Base-by-base conservation (phyloP, 2,113 vertebrate genomes). In the Thalassarche chlororhynchos region DNA sequence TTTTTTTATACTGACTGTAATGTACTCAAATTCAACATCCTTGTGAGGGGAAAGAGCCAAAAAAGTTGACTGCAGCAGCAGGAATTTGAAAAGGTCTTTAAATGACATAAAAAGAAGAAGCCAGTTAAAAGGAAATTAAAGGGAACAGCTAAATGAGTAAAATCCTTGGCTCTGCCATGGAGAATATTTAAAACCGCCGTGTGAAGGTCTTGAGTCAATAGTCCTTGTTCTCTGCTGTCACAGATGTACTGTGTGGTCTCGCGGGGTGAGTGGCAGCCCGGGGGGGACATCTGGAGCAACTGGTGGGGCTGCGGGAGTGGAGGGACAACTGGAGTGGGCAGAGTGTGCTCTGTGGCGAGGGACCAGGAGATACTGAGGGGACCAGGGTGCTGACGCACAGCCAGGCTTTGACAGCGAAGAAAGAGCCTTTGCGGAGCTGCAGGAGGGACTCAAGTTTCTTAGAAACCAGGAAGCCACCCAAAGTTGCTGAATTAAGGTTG, bases 341-440 rank as follows among this genome's bases (percentile, higher is more conserved):
- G 42, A 24, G 20, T 2, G 21, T 32, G 66, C 26, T 58, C 26
- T 0, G 0, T 13, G 57, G 36, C 3, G 7, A n/a, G 36, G 57
- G 51, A 38, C 25, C 42, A 11, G 60, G 60, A 52, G 36, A 6
- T 34, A 1, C 20, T 0, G 6, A 15, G 61, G 17, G 31, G 20
- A 25, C 14, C 0, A 2, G 29, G 34, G n/a, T 46, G 8, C 79
- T 1, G 14, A 31, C 0, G 0, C 8, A 3, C 54, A 31, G 24
- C 57, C n/a, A 5, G 81, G 85, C 47, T 32, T 12, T 2, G 29
- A 3, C 32, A 29, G 24, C 1, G 4, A 12, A 40, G 52, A 61
- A 17, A 1, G 62, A 61, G 31, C 29, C 62, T 28, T 44, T 17
- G 2, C 4, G 14, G 66, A 49, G 64, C 69, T 57, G 47, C 49